Base-by-base conservation (phyloP, 2,113 vertebrate species). In the Eclectus roratus region DNA sequence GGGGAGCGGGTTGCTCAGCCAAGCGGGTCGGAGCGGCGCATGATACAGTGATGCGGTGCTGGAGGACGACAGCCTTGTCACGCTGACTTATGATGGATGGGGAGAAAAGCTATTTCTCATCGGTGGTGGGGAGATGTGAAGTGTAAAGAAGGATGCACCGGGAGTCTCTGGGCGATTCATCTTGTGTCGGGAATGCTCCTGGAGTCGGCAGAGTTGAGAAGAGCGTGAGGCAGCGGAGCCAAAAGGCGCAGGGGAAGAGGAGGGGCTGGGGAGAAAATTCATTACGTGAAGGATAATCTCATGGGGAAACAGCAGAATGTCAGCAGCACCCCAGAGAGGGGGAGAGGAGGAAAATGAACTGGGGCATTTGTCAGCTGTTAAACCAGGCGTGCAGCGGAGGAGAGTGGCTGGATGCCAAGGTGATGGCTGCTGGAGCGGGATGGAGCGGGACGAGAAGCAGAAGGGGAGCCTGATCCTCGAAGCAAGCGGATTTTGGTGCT, bases 21-120 rank as follows among this genome's bases (percentile, higher is more conserved):
- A 17, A 52, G 96, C 85, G 37, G 94, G 93, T 89, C 81, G 12
- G 77, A 68, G 91, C 73, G 86, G 80, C 56, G 43, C 83, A 14
- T 73, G 95, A 96, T 72, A 35, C 95, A 96, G 89, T 9, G 43
- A 7, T 17, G 85, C 25, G 13, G 82, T 44, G 85, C 95, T 9
- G 73, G 79, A 73, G 97, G 96, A 9, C n/a, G 63, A 96, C 96
- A 96, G 97, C 92, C 91, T 46, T 98, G 98, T 98, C 98, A 97
- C 3, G 8, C 96, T 94, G 97, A 97, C 97, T 96, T 95, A 96
- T 97, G 98, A 98, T 97, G 97, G 98, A 98, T 98, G 98, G 97
- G 97, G 95, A 53, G 72, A 96, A 96, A 97, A 96, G 88, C 97
- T n/a, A 97, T 98, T 97, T 97, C 96, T 98, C 97, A 92, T 96